Evolutionary conservation across 1,140 invertebrate genomes (phyloP).

Genomic region (Drosophila nannoptera): DNA sequence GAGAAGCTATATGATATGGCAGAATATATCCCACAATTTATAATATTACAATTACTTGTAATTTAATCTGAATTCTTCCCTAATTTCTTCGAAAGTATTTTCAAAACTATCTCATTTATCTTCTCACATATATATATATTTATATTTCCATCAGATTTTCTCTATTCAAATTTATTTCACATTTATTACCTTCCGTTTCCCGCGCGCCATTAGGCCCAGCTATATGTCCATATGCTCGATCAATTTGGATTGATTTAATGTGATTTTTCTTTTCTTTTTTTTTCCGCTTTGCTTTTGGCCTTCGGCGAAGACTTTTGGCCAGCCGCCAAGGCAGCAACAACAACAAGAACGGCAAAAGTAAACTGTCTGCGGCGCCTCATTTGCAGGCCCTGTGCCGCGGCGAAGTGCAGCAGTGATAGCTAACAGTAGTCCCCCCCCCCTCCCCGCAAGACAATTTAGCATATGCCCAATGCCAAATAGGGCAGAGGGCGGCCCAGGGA

Average conservation of each 20-base stretch:
- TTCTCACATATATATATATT: background rate
- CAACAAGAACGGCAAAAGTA: background rate
- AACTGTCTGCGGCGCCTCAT: constrained; percentile 7
- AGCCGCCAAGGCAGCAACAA: constrained; percentile 7
- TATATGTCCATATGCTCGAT: constrained; percentile 22
- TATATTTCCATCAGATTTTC: background rate
- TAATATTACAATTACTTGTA: too few relatives aligned
- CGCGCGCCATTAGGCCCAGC: background rate
- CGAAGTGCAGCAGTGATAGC: background rate
- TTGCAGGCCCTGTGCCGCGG: background rate
- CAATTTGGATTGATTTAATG: constrained; percentile 14
- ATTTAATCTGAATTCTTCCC: too few relatives aligned
- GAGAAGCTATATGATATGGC: too few relatives aligned
- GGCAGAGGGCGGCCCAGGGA: constrained; percentile 2
- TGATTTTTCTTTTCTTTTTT: background rate
- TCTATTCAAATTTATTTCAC: background rate
- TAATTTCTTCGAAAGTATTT: too few relatives aligned
- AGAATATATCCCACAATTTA: too few relatives aligned
- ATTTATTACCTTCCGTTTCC: constrained; percentile 2
- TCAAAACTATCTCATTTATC: too few relatives aligned
- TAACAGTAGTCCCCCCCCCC: background rate
- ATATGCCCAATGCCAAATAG: constrained; percentile 8
- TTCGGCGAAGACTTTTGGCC: background rate
- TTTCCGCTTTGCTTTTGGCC: background rate
- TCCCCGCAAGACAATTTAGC: constrained; percentile 12